Evolutionary conservation across 2,888 invertebrate genomes (phyloP), one percentile per base, ranked within the genome.

Genomic region (Agrotis segetum): DNA sequence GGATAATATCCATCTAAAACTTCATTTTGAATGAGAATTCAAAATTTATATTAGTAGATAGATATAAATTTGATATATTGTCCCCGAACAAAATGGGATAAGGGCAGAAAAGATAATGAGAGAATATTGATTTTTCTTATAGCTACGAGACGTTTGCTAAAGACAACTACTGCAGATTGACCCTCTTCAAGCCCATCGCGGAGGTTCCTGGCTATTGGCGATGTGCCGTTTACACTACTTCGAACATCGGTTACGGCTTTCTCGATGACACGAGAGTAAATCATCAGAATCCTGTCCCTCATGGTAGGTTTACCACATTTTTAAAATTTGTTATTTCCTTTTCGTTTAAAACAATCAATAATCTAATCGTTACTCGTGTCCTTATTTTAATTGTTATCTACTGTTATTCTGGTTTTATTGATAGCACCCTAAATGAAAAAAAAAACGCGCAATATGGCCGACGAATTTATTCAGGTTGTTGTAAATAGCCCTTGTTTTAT

Each of bases 171-270:
- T 96, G 95, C 71, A 91, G 90, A 3, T 85, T 96, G 17, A 87
- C 88, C 5, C 91, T 95, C 71, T 88, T 84, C 0, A 78, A 87
- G 56, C 91, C 92, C 0, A 24, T 63, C 3, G 50, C 50, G 3
- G 50, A 67, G 0, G 92, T 0, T 93, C 67, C 65, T 6, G 95
- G 96, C 0, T 67, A 92, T 34, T 96, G 96, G 96, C 91, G 96
- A n/a, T 96, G 96, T 56, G 92, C 89, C 24, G 76, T 96, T 44
- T 88, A 92, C 29, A 93, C 95, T 0, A 82, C 85, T 0, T 71
- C 74, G 2, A 90, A 89, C 4, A 88, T 82, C 2, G 88, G 90
- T 87, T 93, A 91, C 66, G 94, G 92, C 3, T 95, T 94, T 88
- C 64, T 95, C 29, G 0, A 40, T 40, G 40, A 9, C 40, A 40